A percentile compares a stretch with the other conserved stretches of the same genome.
These are phyloP conservation scores for Drosophila sordidula DNA, from an alignment of 2,888 invertebrate species.

Conservation along the genomic window DNA sequence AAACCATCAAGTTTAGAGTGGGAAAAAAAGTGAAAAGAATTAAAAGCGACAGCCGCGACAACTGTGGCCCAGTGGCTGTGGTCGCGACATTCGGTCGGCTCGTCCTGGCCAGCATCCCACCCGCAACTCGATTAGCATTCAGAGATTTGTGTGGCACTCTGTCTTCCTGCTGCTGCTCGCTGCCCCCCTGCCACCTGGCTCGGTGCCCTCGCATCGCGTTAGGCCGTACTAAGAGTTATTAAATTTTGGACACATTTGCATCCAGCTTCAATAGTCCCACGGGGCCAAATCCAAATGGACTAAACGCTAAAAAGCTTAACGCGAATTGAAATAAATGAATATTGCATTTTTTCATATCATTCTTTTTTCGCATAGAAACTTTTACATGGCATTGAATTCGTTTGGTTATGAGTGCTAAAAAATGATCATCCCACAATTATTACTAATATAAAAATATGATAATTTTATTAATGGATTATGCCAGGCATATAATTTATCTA, in stretches of 20 bases:
- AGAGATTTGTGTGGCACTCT: constrained; percentile 56
- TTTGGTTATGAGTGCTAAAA: constrained; percentile 1
- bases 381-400: constrained; percentile 16
- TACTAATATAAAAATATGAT: constrained; percentile 64
- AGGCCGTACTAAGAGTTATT: constrained; percentile 63
- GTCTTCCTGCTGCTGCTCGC: not conserved
- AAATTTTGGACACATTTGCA: constrained; percentile 73
- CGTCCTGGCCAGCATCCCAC: constrained; percentile 17
- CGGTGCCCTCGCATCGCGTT: constrained; percentile 22
- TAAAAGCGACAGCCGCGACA: constrained; percentile 77
- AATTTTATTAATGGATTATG: constrained; percentile 80
- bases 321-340: constrained; percentile 68
- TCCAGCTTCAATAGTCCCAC: constrained; percentile 28
- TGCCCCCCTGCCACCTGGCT: constrained; percentile 1
- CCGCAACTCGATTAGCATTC: constrained; percentile 78
- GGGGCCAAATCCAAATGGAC: constrained; percentile 37
- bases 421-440: constrained; percentile 52
- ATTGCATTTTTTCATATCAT: constrained; percentile 43
- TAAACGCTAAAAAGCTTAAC: constrained; percentile 60
- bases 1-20: constrained; percentile 57
- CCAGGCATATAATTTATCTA: constrained; percentile 51
- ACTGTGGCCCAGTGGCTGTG: constrained; percentile 70
- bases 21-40: constrained; percentile 60
- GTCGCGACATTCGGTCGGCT: constrained; percentile 61
- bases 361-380: constrained; percentile 1